Evolutionary conservation across 1,140 invertebrate species (phyloP), one percentile per base, ranked within the genome.

Genomic region (Zeugodacus cucurbitae): DNA sequence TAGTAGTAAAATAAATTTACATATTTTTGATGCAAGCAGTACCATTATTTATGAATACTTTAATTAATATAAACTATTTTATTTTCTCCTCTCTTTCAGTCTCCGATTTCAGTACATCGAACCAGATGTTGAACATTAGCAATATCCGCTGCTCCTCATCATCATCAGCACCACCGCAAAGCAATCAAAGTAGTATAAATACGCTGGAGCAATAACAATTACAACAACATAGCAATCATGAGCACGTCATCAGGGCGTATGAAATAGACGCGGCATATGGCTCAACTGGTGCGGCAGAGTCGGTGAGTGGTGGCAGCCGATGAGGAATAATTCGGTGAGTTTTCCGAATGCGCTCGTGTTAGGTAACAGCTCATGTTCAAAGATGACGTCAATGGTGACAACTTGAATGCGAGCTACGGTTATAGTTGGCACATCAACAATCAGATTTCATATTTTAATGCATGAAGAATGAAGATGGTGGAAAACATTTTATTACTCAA

Each of bases 281-380:
- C 34, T 20, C 89, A 6, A 88, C 29, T 64, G 87, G 17, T 87
- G 89, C 64, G 70, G 82, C 70, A 70, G 88, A 54, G 7, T 82
- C 74, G 11, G n/a, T 88, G 74, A n/a, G 89, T 59, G 85, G 64
- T 64, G 67, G 88, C 58, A 3, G 88, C 89, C 41, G 92, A 93
- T 78, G 93, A 93, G 90, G 92, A 93, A 90, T 93, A 93, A 87
- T 93, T 91, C 90, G 92, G 92, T 93, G 89, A 90, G 92, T 90
- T 82, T 74, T 22, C 20, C n/a, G 92, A 97, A 97, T 92, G 96
- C 97, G n/a, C 96, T 97, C 91, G 97, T 98, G 96, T 94, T 97
- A 89, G 96, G 95, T 58, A 94, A 92, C 87, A 88, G 82, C 85
- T 54, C 88, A 88, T 87, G 20, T 48, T 44, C 87, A 67, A 48